phyloP scores from a whole-genome alignment of 2,888 invertebrate genomes.

The Digitonthophagus gazella region DNA sequence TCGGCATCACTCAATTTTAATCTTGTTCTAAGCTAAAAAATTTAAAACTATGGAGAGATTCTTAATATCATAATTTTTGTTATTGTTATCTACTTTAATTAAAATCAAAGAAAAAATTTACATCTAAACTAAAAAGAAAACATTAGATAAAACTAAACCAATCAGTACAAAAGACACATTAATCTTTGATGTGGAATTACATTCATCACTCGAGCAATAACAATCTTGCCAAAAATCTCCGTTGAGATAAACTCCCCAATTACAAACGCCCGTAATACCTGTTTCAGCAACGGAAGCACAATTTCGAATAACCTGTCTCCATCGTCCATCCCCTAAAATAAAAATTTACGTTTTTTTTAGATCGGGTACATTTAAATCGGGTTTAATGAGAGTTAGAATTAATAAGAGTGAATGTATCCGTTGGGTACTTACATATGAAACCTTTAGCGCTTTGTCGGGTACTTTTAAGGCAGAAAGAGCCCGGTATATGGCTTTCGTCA shows the following conservation, averaged over 20 bases:
- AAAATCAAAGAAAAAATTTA: too few relatives aligned
- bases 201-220: conserved; percentile 89
- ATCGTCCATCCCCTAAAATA: conserved; percentile 87
- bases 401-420: conserved; percentile 3
- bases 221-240: conserved; percentile 97
- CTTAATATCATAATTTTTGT: conserved; percentile 3
- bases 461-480: conserved; percentile 94
- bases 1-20: background rate
- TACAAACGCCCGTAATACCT: conserved; percentile 92
- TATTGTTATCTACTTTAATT: conserved; percentile 1
- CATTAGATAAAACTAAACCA: background rate
- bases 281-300: conserved; percentile 89
- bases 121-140: too few relatives aligned
- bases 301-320: conserved; percentile 86
- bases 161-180: background rate
- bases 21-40: background rate
- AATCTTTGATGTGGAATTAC: conserved; percentile 58
- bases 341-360: too few relatives aligned
- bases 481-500: conserved; percentile 91
- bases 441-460: conserved; percentile 92
- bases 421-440: conserved; percentile 83
- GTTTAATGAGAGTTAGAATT: conserved; percentile 16
- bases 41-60: too few relatives aligned
- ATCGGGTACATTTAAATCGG: background rate
- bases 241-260: conserved; percentile 93